Evolutionary conservation across 1,140 invertebrate genomes (phyloP).

Genomic region (Plodia interpunctella): DNA sequence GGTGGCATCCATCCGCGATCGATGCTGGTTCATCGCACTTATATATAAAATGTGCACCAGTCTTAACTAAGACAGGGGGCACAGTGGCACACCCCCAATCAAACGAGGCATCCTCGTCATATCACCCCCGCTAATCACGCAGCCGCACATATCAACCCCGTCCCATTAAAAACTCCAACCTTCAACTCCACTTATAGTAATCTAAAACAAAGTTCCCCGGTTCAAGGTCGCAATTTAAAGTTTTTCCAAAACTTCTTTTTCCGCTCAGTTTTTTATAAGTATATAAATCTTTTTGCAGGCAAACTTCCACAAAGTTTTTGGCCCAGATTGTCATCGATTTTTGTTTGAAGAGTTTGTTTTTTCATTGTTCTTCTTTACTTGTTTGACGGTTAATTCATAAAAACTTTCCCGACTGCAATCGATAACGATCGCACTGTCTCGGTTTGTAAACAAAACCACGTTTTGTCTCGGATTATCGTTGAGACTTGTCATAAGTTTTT

Average conservation of each 20-base stretch:
- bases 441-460: slow-evolving; percentile 50
- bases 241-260: slow-evolving; percentile 75
- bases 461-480: not conserved
- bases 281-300: slow-evolving; percentile 76
- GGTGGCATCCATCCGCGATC: slow-evolving; percentile 36
- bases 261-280: slow-evolving; percentile 75
- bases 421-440: slow-evolving; percentile 50
- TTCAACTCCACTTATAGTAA: slow-evolving; percentile 75
- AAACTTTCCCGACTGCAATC: slow-evolving; percentile 71
- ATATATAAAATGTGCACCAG: slow-evolving; percentile 27
- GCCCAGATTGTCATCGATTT: slow-evolving; percentile 77
- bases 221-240: slow-evolving; percentile 79
- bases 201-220: slow-evolving; percentile 74
- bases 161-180: slow-evolving; percentile 72
- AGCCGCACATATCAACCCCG: slow-evolving; percentile 52
- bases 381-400: slow-evolving; percentile 77
- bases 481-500: not conserved
- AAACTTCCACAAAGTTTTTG: slow-evolving; percentile 73
- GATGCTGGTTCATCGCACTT: slow-evolving; percentile 49
- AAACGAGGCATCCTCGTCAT: slow-evolving; percentile 46
- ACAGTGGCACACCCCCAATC: slow-evolving; percentile 38
- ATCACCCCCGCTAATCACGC: slow-evolving; percentile 46
- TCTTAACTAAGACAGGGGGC: slow-evolving; percentile 19
- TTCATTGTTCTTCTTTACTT: slow-evolving; percentile 77
- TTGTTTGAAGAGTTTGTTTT: slow-evolving; percentile 77